Percentiles rank a stretch among this genome's conserved stretches.
Conservation (phyloP, 2,113 vertebrate species). For the Leptobrachium leishanense region DNA sequence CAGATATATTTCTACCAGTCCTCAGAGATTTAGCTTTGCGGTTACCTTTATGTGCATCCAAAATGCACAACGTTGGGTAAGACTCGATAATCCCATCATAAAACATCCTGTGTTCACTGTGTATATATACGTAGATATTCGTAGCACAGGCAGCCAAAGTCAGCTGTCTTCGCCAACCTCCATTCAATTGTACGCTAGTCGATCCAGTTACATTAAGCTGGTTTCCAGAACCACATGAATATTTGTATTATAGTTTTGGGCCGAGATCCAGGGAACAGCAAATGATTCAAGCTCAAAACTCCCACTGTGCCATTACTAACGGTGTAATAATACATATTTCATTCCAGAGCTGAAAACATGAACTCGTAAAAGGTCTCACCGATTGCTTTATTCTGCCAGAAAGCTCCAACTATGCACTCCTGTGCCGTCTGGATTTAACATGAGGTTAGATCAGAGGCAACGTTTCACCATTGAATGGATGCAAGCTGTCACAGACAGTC, state of each 20-base stretch:
- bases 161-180: neutral
- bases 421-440: neutral
- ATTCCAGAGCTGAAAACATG: neutral
- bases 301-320: neutral
- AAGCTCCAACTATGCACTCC: neutral
- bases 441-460: neutral
- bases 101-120: neutral
- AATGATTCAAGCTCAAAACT: neutral
- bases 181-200: constrained; percentile 1
- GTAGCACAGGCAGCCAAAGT: neutral
- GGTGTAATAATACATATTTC: neutral
- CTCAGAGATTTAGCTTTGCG: neutral
- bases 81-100: constrained; percentile 16
- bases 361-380: neutral
- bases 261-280: neutral
- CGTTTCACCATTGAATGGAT: neutral
- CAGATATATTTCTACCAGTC: constrained; percentile 4
- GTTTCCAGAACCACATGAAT: constrained; percentile 15
- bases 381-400: neutral
- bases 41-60: constrained; percentile 24
- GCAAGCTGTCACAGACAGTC: neutral
- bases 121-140: neutral
- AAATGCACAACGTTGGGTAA: constrained; percentile 17
- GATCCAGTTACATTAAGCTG: constrained; percentile 6
- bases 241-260: constrained; percentile 3